Evolutionary conservation across 2,888 invertebrate genomes (phyloP).

Genomic region (Argyresthia albistria): DNA sequence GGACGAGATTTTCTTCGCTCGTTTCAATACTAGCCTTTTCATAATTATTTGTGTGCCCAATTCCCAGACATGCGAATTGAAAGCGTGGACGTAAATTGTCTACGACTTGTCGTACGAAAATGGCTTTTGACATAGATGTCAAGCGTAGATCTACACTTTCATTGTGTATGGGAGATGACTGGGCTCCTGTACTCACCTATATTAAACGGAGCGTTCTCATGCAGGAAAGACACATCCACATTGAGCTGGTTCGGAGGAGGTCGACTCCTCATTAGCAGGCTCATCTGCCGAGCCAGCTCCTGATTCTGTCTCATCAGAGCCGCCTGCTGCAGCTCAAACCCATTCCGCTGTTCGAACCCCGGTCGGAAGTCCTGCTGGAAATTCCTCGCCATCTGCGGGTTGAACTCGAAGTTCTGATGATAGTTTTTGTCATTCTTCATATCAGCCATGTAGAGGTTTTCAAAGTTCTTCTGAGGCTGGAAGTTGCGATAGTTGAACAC

Average conservation of each 20-base stretch:
- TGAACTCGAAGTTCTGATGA: conserved; percentile 44
- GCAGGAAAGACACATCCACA: conserved; percentile 57
- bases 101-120: too few relatives aligned
- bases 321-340: conserved; percentile 46
- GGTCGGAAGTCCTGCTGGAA: conserved; percentile 32
- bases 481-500: conserved; percentile 38
- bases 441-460: conserved; percentile 37
- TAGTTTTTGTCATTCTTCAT: conserved; percentile 28
- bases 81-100: too few relatives aligned
- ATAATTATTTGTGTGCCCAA: too few relatives aligned
- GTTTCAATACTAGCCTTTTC: too few relatives aligned
- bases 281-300: conserved; percentile 58
- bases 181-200: conserved; percentile 59
- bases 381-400: conserved; percentile 40
- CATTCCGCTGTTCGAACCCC: conserved; percentile 32
- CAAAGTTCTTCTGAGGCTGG: conserved; percentile 39
- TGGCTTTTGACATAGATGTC: too few relatives aligned
- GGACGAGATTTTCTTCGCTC: too few relatives aligned
- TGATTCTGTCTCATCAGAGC: conserved; percentile 50
- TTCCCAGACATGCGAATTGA: too few relatives aligned
- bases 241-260: conserved; percentile 56
- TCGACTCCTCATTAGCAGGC: conserved; percentile 47
- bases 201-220: conserved; percentile 55
- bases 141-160: too few relatives aligned
- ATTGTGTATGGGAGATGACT: too few relatives aligned